phyloP scores from a whole-genome alignment of 2,113 vertebrate genomes.

The Leptobrachium ailaonicum region DNA sequence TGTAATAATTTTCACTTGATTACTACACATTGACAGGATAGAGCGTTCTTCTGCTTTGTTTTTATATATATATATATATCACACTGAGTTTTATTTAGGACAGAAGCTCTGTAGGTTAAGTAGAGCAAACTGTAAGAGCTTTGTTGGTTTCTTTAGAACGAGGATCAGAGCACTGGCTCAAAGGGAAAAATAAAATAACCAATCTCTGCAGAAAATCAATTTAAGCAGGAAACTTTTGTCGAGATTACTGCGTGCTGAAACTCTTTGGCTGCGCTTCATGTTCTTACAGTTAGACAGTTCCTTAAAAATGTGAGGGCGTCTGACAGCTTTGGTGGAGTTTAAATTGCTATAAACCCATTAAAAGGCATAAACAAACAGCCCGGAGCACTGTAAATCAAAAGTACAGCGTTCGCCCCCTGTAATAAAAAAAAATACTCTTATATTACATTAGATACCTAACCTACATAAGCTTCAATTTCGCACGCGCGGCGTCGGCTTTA shows the following conservation, averaged over 20 bases:
- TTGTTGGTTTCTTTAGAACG: constrained; percentile 32
- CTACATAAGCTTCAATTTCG: constrained; percentile 19
- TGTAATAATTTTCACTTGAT: too few species aligned
- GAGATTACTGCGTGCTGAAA: constrained; percentile 43
- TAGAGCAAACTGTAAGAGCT: constrained; percentile 40
- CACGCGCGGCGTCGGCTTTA: constrained; percentile 28
- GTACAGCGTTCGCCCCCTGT: constrained; percentile 21
- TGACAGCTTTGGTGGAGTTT: constrained; percentile 45
- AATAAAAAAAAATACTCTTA: constrained; percentile 32
- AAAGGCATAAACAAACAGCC: constrained; percentile 49
- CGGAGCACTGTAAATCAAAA: constrained; percentile 34
- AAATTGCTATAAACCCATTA: constrained; percentile 50
- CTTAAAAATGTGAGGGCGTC: constrained; percentile 43
- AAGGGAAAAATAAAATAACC: constrained; percentile 36
- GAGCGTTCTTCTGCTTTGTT: too few species aligned
- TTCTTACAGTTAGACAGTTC: constrained; percentile 47
- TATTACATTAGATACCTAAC: constrained; percentile 38
- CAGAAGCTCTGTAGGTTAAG: constrained; percentile 20
- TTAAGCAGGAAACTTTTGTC: constrained; percentile 50
- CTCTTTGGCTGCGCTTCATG: constrained; percentile 45
- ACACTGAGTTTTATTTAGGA: constrained; percentile 14
- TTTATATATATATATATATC: too few species aligned
- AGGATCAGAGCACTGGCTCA: constrained; percentile 37
- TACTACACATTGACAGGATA: too few species aligned
- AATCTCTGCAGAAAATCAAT: constrained; percentile 50